phyloP scores from a whole-genome alignment of 2,888 invertebrate genomes.

The Orthosia incerta region DNA sequence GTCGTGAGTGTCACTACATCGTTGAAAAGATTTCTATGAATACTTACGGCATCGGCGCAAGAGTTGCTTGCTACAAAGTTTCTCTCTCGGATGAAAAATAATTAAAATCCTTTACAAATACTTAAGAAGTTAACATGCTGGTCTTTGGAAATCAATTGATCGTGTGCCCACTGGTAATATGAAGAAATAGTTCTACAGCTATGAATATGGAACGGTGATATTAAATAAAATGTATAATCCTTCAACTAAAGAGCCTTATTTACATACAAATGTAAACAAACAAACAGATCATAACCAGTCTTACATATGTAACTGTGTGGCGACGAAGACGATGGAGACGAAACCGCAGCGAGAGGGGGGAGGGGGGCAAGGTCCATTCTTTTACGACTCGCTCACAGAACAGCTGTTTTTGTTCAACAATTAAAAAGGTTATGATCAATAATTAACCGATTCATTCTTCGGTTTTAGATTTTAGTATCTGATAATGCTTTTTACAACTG shows the following conservation, averaged over 20 bases:
- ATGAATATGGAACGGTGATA: constrained; percentile 22
- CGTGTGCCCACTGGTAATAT: not conserved
- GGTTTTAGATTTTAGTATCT: constrained; percentile 36
- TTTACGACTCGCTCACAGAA: constrained; percentile 55
- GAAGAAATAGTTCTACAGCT: not conserved
- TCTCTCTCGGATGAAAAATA: not conserved
- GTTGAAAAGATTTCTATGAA: constrained; percentile 17
- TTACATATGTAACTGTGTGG: constrained; percentile 22
- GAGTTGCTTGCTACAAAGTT: constrained; percentile 17
- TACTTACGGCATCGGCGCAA: not conserved
- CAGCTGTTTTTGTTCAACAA: constrained; percentile 57
- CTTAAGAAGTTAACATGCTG: not conserved
- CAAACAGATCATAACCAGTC: constrained; percentile 54
- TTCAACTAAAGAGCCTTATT: constrained; percentile 34
- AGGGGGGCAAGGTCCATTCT: constrained; percentile 47
- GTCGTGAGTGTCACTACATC: constrained; percentile 7
- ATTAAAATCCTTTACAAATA: constrained; percentile 8
- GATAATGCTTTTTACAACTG: constrained; percentile 7
- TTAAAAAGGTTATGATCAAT: constrained; percentile 58
- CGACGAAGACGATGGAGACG: constrained; percentile 1
- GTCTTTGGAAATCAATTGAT: not conserved
- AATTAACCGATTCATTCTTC: constrained; percentile 44
- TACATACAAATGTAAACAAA: constrained; percentile 59
- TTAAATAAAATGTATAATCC: constrained; percentile 14
- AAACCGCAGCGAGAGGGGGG: not conserved